Conservation (phyloP, 1,140 invertebrate genomes). For the Nylanderia fulva region DNA sequence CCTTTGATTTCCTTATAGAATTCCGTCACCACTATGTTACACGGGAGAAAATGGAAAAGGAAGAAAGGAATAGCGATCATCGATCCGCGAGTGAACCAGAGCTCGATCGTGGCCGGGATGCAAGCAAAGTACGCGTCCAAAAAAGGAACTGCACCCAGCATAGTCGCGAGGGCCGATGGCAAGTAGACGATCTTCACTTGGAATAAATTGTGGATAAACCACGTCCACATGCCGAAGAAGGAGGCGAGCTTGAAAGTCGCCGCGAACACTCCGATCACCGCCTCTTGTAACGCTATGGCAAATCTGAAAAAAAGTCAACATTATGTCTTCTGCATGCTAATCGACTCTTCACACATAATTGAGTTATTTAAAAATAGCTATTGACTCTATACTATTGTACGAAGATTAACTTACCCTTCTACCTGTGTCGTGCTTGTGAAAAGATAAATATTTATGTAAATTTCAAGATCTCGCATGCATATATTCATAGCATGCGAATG, state of each 20-base stretch:
- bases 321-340: conserved; percentile 12
- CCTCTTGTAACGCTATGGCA: conserved; percentile 91
- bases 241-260: conserved; percentile 98
- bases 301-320: conserved; percentile 85
- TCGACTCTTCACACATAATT: neutral
- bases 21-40: conserved; percentile 96
- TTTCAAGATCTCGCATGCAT: neutral
- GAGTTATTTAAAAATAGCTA: neutral
- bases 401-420: conserved; percentile 73
- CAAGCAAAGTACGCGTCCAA: conserved; percentile 97
- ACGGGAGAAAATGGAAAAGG: conserved; percentile 94
- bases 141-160: conserved; percentile 97
- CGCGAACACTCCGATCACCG: conserved; percentile 93
- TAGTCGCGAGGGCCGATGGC: conserved; percentile 96
- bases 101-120: conserved; percentile 96
- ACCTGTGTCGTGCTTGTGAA: conserved; percentile 68
- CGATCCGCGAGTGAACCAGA: conserved; percentile 94
- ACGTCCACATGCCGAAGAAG: conserved; percentile 99
- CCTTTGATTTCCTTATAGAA: conserved; percentile 99
- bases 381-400: conserved; percentile 1
- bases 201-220: conserved; percentile 98
- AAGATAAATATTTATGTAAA: conserved; percentile 45
- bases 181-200: conserved; percentile 97
- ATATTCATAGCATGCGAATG: too few relatives aligned
- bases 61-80: conserved; percentile 92